These are phyloP conservation scores for Xestia sexstrigata DNA, from an alignment of 2,888 invertebrate genomes.

Conservation along the genomic window DNA sequence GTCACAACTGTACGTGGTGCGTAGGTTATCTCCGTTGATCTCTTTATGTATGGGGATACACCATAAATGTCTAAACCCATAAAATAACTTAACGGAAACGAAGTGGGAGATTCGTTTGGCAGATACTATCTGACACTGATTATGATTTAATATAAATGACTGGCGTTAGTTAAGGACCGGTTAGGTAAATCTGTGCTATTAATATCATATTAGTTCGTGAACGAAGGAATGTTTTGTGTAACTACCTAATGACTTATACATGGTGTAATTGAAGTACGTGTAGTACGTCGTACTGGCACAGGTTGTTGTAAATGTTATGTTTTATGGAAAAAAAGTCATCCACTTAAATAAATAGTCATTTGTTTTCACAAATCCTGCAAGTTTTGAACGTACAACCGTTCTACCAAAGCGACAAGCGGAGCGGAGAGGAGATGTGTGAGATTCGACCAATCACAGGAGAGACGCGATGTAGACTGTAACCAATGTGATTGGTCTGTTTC, in stretches of 20 bases:
- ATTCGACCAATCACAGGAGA: neutral
- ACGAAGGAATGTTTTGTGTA: conserved; percentile 57
- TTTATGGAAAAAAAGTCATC: neutral
- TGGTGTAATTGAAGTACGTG: conserved; percentile 6
- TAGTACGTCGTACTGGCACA: neutral
- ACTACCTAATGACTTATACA: conserved; percentile 45
- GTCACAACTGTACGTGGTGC: neutral
- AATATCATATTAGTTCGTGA: conserved; percentile 63
- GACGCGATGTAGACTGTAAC: neutral
- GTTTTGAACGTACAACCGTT: neutral
- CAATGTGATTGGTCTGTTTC: neutral
- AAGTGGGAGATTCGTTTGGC: conserved; percentile 6
- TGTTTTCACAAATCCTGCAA: neutral
- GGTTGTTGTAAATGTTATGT: conserved; percentile 3
- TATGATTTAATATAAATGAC: conserved; percentile 54
- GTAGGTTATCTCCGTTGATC: conserved; percentile 23
- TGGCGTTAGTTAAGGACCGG: conserved; percentile 51
- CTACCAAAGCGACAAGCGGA: neutral
- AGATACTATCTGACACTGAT: conserved; percentile 42
- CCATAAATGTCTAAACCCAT: conserved; percentile 2
- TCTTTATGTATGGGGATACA: neutral
- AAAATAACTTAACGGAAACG: conserved; percentile 21
- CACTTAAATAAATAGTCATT: neutral
- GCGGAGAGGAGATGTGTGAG: neutral
- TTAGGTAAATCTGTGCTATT: conserved; percentile 59